Conservation (phyloP, 2,797 vertebrate species). For the Vespertilio murinus region DNA sequence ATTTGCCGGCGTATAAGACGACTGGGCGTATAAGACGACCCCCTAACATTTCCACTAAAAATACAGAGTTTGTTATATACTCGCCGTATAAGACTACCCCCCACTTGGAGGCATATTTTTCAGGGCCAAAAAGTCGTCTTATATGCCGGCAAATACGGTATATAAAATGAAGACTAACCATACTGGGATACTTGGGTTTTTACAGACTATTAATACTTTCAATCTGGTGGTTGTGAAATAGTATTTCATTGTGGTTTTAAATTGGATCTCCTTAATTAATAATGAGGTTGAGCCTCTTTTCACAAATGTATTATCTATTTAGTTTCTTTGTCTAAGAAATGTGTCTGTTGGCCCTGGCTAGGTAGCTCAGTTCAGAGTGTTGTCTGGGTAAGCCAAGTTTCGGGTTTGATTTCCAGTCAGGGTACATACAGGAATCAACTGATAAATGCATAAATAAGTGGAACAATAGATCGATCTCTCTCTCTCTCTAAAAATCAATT, state of each 20-base stretch:
- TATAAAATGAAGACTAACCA: background rate
- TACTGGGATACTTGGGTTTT: background rate
- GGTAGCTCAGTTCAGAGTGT: background rate
- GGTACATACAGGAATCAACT: background rate
- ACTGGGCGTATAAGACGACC: no score
- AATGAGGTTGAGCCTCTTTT: conserved; percentile 5
- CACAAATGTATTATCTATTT: background rate
- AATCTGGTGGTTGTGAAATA: background rate
- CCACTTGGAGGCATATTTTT: no score
- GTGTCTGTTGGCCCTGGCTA: background rate
- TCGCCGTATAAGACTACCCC: no score
- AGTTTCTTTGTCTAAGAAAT: conserved; percentile 1
- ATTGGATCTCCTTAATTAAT: background rate
- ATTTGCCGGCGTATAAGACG: no score
- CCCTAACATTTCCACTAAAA: no score
- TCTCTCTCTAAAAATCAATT: background rate
- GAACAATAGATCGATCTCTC: background rate
- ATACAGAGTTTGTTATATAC: no score
- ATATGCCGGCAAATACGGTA: no score
- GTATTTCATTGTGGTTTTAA: conserved; percentile 30
- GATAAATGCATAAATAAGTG: background rate
- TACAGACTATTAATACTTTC: background rate
- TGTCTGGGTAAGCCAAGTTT: background rate
- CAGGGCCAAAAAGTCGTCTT: no score
- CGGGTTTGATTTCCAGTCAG: background rate